Evolutionary conservation across 2,888 invertebrate species (phyloP), one percentile per base, ranked within the genome.

Genomic region (Rotaria magnacalcarata): DNA sequence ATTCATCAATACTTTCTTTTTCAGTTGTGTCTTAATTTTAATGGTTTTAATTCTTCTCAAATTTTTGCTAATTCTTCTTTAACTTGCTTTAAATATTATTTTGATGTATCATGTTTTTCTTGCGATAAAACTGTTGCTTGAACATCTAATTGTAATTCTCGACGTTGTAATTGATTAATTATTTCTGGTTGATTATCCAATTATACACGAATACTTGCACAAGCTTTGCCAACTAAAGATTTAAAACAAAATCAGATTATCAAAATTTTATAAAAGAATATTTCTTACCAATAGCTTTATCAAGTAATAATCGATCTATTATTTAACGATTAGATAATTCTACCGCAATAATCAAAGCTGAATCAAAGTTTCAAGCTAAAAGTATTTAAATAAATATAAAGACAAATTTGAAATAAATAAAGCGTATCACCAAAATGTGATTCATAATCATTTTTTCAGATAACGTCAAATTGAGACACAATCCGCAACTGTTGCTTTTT

Each of bases 161-260:
- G 80, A 80, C 80, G 80, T 47, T 80, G 47, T n/a, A 80, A 80
- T n/a, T 80, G 80, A 47, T 80, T 47, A 47, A 80, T 80, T 11
- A 80, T 14, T 80, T 80, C 80, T 0, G 80, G 80, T 47, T 80
- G 80, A 47, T 47, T 80, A 80, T 80, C 80, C 19, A 80, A 80
- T 80, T 80, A 47, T 21, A 80, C 80, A 80, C 80, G 80, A 6
- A 80, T 80, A 80, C 80, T 80, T 47, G 80, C 80, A 47, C 80
- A 80, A 11, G 88, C 88, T 86, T 89, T 88, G 86, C 89, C 89
- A 8, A 89, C 87, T 10, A 89, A 27, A 85, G 89, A 89, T 56
- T 56, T 1, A 56, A 24, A 19, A 56, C 7, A 50, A 24, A 56
- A 54, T 52, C 2, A 52, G 8, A 2, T 52, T 52, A 2, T 14